Conservation (phyloP, 2,113 vertebrate genomes). For the Elephantulus edwardii region DNA sequence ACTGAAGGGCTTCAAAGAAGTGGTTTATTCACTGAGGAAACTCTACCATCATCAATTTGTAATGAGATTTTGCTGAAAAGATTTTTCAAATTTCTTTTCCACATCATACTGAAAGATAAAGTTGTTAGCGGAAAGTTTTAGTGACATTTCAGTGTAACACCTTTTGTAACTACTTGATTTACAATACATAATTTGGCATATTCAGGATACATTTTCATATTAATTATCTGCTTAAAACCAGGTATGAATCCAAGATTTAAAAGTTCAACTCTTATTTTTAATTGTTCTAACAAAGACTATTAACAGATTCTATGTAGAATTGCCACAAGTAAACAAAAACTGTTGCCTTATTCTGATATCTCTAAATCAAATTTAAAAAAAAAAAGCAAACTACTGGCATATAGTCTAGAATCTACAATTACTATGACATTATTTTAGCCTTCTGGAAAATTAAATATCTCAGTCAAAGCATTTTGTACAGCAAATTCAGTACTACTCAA, state of each 20-base stretch:
- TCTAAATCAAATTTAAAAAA: slow-evolving; percentile 20
- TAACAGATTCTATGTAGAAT: slow-evolving; percentile 14
- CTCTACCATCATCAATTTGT: neutral
- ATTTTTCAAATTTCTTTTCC: neutral
- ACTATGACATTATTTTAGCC: neutral
- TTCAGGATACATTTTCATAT: neutral
- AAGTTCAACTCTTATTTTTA: neutral
- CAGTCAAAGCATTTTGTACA: neutral
- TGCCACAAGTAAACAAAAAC: neutral
- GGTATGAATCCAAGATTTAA: neutral
- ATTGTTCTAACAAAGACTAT: slow-evolving; percentile 3
- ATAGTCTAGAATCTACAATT: neutral
- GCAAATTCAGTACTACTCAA: neutral
- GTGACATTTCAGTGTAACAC: neutral
- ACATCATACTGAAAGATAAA: neutral
- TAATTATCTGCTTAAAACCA: neutral
- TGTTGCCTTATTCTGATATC: neutral
- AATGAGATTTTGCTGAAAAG: neutral
- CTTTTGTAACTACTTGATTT: neutral
- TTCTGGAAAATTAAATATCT: neutral
- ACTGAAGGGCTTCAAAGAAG: neutral
- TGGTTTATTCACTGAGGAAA: neutral
- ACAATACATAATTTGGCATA: neutral
- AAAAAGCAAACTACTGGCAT: neutral
- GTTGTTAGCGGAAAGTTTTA: neutral